These are phyloP conservation scores for Pantala flavescens DNA, from an alignment of 1,140 invertebrate species.

Conservation along the genomic window DNA sequence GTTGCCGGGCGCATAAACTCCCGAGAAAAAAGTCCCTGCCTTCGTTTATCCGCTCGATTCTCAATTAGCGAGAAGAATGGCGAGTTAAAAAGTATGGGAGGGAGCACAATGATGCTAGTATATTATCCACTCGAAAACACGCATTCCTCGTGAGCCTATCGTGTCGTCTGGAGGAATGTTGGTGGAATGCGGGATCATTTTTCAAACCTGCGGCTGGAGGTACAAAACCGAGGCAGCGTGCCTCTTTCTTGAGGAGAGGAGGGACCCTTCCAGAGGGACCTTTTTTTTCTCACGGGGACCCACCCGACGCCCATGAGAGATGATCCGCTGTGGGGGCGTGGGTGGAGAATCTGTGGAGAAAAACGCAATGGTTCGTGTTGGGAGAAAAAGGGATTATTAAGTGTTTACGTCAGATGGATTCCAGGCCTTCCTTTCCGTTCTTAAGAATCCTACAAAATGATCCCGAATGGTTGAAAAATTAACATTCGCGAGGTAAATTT, in stretches of 20 bases:
- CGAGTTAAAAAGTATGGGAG: not conserved
- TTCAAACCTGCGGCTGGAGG: not conserved
- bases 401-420: slow-evolving; percentile 8
- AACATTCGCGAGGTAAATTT: too few species aligned
- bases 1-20: too few species aligned
- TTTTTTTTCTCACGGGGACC: not conserved
- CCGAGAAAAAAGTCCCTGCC: not conserved
- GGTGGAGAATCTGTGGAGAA: not conserved
- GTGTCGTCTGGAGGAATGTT: not conserved
- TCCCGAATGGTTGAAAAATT: too few species aligned
- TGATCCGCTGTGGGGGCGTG: not conserved
- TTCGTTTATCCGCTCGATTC: slow-evolving; percentile 1
- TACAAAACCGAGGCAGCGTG: not conserved
- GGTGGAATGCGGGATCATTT: not conserved
- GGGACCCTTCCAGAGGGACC: not conserved
- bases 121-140: not conserved
- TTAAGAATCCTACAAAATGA: too few species aligned
- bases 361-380: not conserved
- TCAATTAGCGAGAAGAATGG: slow-evolving; percentile 9
- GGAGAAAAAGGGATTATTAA: not conserved
- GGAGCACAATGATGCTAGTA: slow-evolving; percentile 5
- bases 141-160: not conserved
- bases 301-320: not conserved
- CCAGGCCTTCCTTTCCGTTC: too few species aligned
- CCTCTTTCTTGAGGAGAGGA: not conserved